Conservation (phyloP, 2,888 invertebrate species). For the Nephrotoma flavescens region DNA sequence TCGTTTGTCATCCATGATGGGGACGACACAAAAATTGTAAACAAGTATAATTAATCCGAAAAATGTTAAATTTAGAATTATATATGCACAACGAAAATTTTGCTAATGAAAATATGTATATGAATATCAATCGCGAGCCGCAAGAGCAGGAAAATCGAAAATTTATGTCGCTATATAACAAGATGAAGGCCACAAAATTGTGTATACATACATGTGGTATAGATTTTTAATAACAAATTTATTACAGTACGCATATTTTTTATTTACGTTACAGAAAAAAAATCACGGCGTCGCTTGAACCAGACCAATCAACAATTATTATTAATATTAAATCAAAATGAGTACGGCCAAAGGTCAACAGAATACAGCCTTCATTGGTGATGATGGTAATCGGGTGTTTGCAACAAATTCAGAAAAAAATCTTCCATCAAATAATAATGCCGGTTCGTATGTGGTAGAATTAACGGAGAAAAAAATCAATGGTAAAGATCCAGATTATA, state of each 20-base stretch:
- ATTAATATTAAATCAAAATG: not conserved
- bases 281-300: not conserved
- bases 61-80: not conserved
- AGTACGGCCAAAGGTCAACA: slow-evolving; percentile 21
- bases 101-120: not conserved
- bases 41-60: not conserved
- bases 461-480: slow-evolving; percentile 23
- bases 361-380: slow-evolving; percentile 27
- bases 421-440: not conserved
- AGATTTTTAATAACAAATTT: not conserved
- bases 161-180: not conserved
- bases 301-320: not conserved
- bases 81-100: too few species aligned
- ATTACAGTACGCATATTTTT: not conserved
- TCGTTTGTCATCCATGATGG: not conserved
- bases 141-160: not conserved
- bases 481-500: slow-evolving; percentile 34
- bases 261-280: not conserved
- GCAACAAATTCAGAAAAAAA: not conserved
- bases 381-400: slow-evolving; percentile 20
- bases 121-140: not conserved
- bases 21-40: not conserved
- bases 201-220: not conserved
- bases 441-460: slow-evolving; percentile 21
- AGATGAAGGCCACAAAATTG: not conserved